Base-by-base conservation (phyloP, 2,888 invertebrate species). In the Limnephilus rhombicus region DNA sequence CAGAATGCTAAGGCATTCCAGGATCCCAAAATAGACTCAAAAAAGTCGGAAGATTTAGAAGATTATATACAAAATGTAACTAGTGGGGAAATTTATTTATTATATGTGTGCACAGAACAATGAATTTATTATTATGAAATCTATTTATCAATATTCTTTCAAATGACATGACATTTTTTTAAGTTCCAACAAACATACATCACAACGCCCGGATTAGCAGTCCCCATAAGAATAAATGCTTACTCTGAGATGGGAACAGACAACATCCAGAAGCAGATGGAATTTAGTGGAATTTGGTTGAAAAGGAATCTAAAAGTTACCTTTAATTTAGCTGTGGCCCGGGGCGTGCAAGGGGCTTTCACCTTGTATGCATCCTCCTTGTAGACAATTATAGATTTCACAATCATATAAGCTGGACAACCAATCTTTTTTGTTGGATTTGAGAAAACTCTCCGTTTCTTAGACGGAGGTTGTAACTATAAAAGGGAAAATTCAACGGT, bases 391-490 rank as follows among this genome's bases (percentile, higher is more conserved):
- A 86, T 86, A n/a, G 29, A 86, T 45, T 86, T 86, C 24, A 86
- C 86, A 45, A 86, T 86, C 86, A 86, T 86, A 45, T 86, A 86
- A 7, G 86, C 86, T 5, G 86, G 86, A 12, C 86, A 86, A 45
- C 86, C 86, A 29, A 86, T 86, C 86, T 86, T 86, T 45, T 86
- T 86, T 86, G 86, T 86, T 49, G 41, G 86, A 45, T 41, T 86
- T 29, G 45, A 29, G 24, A 45, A 86, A 86, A 86, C 13, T 45
- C 86, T 37, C 15, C 86, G 41, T 12, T 86, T 86, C 49, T 86
- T 86, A 41, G 41, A n/a, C 0, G 86, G 45, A 41, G 41, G 45
- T 15, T 86, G 41, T 29, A 49, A 86, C 86, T 86, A 45, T 9
- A 86, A 49, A n/a, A 45, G 34, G 82, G 1, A 82, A 82, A 82